These are phyloP conservation scores for Gephyroberyx darwinii DNA, from an alignment of 2,797 vertebrate species.

Conservation along the genomic window DNA sequence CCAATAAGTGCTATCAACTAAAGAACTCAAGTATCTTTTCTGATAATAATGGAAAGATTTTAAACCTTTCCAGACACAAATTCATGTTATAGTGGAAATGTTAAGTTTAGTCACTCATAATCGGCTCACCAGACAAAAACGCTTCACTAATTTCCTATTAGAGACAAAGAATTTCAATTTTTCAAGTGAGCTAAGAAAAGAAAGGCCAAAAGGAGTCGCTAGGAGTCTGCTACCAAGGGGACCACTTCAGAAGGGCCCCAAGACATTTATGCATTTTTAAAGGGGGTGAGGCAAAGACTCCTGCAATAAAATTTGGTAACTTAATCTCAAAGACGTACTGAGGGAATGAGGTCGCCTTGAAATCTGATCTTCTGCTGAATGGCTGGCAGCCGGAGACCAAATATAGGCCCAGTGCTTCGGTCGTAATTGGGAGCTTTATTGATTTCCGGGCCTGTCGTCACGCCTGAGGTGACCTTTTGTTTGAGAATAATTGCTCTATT, in stretches of 20 bases:
- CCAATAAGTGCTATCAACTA: too few relatives aligned
- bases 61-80: too few relatives aligned
- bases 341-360: constrained; percentile 60
- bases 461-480: constrained; percentile 83
- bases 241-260: constrained; percentile 25
- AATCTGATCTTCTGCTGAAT: constrained; percentile 67
- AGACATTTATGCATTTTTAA: constrained; percentile 59
- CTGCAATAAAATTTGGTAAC: constrained; percentile 58
- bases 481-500: constrained; percentile 86
- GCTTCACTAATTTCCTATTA: background rate
- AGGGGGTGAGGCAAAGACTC: constrained; percentile 23
- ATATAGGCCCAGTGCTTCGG: constrained; percentile 61
- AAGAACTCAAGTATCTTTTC: background rate
- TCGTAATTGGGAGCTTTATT: constrained; percentile 82
- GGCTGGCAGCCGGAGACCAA: constrained; percentile 57
- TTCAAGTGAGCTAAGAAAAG: constrained; percentile 20
- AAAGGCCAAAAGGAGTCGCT: constrained; percentile 12
- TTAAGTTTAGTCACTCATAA: background rate
- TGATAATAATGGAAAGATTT: background rate
- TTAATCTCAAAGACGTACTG: constrained; percentile 50
- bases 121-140: background rate
- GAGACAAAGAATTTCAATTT: constrained; percentile 8
- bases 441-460: constrained; percentile 80
- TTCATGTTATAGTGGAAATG: background rate
- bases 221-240: constrained; percentile 18